Evolutionary conservation across 2,113 vertebrate genomes (phyloP).

Genomic region (Kryptolebias marmoratus): DNA sequence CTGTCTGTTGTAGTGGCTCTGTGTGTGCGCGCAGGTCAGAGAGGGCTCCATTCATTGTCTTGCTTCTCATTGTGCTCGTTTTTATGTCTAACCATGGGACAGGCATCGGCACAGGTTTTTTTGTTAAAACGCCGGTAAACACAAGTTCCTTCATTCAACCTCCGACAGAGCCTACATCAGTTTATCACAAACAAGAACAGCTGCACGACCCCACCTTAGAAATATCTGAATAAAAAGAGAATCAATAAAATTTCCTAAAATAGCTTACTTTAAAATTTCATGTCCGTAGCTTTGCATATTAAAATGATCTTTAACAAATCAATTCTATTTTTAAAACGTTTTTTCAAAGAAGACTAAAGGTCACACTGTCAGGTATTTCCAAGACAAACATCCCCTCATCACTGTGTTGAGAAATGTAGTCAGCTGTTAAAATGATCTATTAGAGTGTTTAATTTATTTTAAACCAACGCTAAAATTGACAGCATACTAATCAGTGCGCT

Average conservation of each 20-base stretch:
- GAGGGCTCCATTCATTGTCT: conserved; percentile 25
- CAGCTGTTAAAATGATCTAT: background rate
- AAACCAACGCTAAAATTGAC: too few relatives aligned
- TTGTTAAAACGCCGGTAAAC: conserved; percentile 31
- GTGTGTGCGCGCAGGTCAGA: conserved; percentile 27
- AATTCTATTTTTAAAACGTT: background rate
- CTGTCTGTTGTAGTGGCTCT: conserved; percentile 24
- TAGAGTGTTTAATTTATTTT: too few relatives aligned
- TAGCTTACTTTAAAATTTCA: background rate
- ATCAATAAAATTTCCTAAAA: background rate
- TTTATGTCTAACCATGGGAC: conserved; percentile 67
- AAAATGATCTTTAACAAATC: background rate
- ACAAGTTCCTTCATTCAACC: conserved; percentile 24
- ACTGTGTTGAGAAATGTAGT: background rate
- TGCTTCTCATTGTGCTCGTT: conserved; percentile 64
- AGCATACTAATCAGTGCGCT: too few relatives aligned
- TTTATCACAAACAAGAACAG: conserved; percentile 25
- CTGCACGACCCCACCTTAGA: conserved; percentile 11
- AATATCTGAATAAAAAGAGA: conserved; percentile 12
- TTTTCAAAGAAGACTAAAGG: background rate
- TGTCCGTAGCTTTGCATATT: background rate
- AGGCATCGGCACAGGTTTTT: conserved; percentile 45
- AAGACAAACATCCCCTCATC: background rate
- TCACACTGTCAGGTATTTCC: background rate
- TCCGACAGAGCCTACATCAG: background rate